Base-by-base conservation (phyloP, 1,140 invertebrate genomes). In the Spodoptera frugiperda region DNA sequence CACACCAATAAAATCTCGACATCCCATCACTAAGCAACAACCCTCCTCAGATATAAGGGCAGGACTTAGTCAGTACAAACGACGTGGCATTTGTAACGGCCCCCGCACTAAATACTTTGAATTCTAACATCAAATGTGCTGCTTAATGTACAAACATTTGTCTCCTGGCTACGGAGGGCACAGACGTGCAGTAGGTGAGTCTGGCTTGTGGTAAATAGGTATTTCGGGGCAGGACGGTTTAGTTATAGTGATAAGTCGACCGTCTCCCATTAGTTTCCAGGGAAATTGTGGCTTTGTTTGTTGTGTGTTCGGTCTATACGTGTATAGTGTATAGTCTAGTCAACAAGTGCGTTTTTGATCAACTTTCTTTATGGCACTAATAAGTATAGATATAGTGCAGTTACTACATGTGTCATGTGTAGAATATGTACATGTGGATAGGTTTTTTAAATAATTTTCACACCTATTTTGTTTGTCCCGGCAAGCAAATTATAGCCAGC, bases 81-180 rank as follows among this genome's bases (percentile, higher is more conserved):
- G 67, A 70, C n/a, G n/a, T 55, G 48, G 51, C 67, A 70, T 70
- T 70, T 70, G 67, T 54, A 54, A 63, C 59, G 44, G 19, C n/a
- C 1, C 51, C 15, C 51, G 51, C 65, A 70, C 67, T 70, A 70
- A 70, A 70, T 70, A 54, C 67, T 54, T 54, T 53, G 67, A 53
- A 51, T 39, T 33, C 51, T 12, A 33, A 33, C 67, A 70, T 70
- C 67, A 48, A 49, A 67, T 49, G 46, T 19, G 63, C 12, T 33
- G 65, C 25, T n/a, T 68, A 51, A 33, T 51, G 65, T 48, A 33
- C 65, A 1, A 11, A 21, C 59, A 63, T 63, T 44, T 19, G 33
- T 44, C 59, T 44, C 15, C 33, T 25, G 15, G 33, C 17, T 1
- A 46, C 15, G 30, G 33, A 63, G 30, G 17, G 15, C 51, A 17